Percentiles rank a stretch among this genome's conserved stretches.
Evolutionary conservation across 2,113 vertebrate genomes (phyloP).

Genomic region (Morone saxatilis): DNA sequence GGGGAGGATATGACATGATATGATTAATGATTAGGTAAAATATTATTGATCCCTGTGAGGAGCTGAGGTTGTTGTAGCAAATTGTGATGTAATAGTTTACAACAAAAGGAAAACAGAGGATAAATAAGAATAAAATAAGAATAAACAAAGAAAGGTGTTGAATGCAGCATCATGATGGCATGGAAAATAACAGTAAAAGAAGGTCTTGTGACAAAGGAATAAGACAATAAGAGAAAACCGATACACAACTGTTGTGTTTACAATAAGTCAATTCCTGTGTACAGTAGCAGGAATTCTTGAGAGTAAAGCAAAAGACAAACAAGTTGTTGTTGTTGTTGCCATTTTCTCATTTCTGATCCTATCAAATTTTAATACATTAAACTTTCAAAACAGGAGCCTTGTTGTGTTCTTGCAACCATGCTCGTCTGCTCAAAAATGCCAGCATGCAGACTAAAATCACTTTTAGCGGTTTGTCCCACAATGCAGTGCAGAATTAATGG

Average conservation of each 20-base stretch:
- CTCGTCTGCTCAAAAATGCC: no score
- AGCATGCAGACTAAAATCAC: no score
- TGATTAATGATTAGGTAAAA: conserved; percentile 45
- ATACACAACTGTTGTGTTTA: neutral
- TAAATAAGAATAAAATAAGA: neutral
- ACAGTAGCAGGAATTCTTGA: neutral
- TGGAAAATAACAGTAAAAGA: neutral
- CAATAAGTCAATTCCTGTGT: neutral
- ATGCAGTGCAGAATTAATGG: no score
- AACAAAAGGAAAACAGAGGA: neutral
- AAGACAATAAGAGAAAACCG: neutral
- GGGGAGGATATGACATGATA: conserved; percentile 20
- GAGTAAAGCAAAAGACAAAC: neutral
- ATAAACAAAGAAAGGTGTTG: neutral
- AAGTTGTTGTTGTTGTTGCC: neutral
- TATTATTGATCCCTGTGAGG: conserved; percentile 33
- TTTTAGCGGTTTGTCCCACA: no score
- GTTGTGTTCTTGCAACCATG: no score
- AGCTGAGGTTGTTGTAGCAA: conserved; percentile 6
- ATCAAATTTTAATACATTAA: no score
- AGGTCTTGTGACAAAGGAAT: neutral
- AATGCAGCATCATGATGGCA: neutral
- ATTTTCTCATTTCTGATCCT: no score
- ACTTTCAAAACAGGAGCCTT: no score
- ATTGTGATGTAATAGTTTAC: neutral